phyloP scores from a whole-genome alignment of 2,113 vertebrate species.

The Colius striatus region DNA sequence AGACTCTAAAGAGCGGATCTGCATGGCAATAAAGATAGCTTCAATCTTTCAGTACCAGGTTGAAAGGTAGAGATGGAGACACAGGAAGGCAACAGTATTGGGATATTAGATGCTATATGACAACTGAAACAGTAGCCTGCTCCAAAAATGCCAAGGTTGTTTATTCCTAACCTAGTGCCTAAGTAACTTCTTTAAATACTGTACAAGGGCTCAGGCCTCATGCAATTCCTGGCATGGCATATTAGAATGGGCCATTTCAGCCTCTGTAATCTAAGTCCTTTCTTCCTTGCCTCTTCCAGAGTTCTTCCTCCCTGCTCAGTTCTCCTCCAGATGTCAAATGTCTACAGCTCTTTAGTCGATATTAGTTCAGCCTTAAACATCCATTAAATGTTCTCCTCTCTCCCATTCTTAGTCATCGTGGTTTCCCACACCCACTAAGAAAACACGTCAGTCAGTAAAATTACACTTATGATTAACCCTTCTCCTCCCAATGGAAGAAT shows the following conservation, averaged over 20 bases:
- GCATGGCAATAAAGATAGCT: background rate
- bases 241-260: background rate
- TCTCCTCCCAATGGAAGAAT: background rate
- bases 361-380: background rate
- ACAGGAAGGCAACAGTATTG: background rate
- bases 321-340: background rate
- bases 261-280: background rate
- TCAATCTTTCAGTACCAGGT: background rate
- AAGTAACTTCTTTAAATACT: background rate
- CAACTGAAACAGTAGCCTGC: background rate
- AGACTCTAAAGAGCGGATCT: background rate
- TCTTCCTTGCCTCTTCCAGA: background rate
- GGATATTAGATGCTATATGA: background rate
- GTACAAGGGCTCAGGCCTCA: background rate
- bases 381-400: background rate
- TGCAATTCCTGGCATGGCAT: background rate
- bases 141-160: background rate
- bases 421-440: background rate
- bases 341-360: background rate
- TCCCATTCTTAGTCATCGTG: background rate
- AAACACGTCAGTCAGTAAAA: background rate
- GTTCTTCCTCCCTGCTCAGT: background rate
- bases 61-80: background rate
- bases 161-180: background rate
- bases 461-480: background rate